Evolutionary conservation across 64 coral and sea anemone species (phyloP).

Genomic region (Porites australiensis): DNA sequence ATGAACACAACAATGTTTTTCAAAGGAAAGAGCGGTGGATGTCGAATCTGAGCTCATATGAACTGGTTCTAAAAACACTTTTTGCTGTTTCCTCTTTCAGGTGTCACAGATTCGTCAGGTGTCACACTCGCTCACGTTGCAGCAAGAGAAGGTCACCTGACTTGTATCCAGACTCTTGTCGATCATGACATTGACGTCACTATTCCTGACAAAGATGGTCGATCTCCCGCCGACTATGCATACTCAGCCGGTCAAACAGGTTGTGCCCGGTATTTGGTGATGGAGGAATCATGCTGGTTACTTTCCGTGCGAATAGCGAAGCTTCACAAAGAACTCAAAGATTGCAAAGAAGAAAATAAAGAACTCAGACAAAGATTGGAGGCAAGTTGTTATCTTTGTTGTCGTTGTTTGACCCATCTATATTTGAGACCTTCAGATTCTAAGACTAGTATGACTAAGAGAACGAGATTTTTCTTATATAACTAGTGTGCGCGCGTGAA

Average conservation of each 20-base stretch:
- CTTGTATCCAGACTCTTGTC: conserved; percentile 88
- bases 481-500: no score
- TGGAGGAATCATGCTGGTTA: conserved; percentile 92
- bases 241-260: conserved; percentile 82
- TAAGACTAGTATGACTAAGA: no score
- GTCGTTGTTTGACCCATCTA: no score
- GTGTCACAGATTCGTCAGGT: conserved; percentile 63
- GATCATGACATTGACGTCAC: conserved; percentile 89
- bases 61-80: no score
- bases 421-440: no score
- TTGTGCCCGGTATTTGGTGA: conserved; percentile 87
- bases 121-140: conserved; percentile 82
- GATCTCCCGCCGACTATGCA: conserved; percentile 76
- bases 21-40: no score
- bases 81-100: conserved; percentile 37
- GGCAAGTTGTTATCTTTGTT: conserved; percentile 43
- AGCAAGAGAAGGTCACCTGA: conserved; percentile 81
- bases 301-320: conserved; percentile 73
- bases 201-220: conserved; percentile 78
- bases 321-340: conserved; percentile 64
- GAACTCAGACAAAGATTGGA: conserved; percentile 80
- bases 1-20: no score
- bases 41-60: no score
- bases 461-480: no score
- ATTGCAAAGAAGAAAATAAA: conserved; percentile 78